Evolutionary conservation across 2,888 invertebrate species (phyloP), one percentile per base, ranked within the genome.

Genomic region (Drosophila prostipennis): DNA sequence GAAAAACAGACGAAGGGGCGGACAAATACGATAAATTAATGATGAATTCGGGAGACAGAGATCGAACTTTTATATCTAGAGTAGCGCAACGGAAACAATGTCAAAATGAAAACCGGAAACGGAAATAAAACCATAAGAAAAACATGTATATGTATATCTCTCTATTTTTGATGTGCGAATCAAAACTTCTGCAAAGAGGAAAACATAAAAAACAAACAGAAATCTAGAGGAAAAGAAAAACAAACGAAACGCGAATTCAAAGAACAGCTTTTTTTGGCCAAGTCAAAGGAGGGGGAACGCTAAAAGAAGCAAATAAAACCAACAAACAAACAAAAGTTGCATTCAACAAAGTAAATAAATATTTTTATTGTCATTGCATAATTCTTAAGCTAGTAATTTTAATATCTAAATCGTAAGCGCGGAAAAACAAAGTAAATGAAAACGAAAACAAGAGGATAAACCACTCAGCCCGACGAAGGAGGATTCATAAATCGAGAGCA

Each of bases 361-460:
- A 84, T 84, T 84, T 84, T 84, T 87, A 84, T 84, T 87, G 84
- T 84, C 84, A 87, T 84, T 84, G 82, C 85, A 83, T 84, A 84
- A 82, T 85, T 86, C 76, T 84, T 84, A 84, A 84, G 84, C 80
- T 82, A 84, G 80, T 77, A 87, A 79, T 87, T 84, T 84, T 87
- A 83, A 79, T 79, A 86, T 79, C 63, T 84, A 81, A 72, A 71
- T 53, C 69, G 56, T 87, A 83, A 83, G 87, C 72, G 70, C 78
- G 63, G 78, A 81, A 80, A 78, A 72, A 74, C 69, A 77, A 64
- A 71, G 59, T 53, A 45, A 74, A 75, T 39, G 60, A 36, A 57
- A 74, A 74, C 42, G 72, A 70, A 77, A 29, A 29, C 29, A 7
- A 29, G 5, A 29, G 19, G 19, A 19, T 26, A 26, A 26, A 26